Evolutionary conservation across 2,888 invertebrate genomes (phyloP), one percentile per base, ranked within the genome.

Genomic region (Bruchidius siliquastri): DNA sequence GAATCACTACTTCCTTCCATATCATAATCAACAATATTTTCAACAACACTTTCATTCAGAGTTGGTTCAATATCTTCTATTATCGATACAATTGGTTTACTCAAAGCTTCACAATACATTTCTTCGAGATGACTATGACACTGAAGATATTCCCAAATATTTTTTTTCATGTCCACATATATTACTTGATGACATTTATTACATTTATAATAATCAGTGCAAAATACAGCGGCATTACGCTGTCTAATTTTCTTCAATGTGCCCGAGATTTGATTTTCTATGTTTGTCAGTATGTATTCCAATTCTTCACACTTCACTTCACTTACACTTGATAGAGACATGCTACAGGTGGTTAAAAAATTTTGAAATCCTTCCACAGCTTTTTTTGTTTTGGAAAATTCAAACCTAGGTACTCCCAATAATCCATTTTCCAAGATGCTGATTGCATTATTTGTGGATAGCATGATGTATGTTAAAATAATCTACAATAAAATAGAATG

Each of bases 101-200:
- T 74, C n/a, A 77, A 74, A 75, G 75, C 72, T 68, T 79, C 71
- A 30, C 13, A 68, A 68, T 73, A 79, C n/a, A 73, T 71, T 22
- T 79, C 73, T 68, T 82, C 82, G 70, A 80, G 78, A 75, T 83
- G 83, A 22, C 81, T 76, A 72, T 83, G 82, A 26, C 74, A 73
- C 74, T 82, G 80, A 49, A 82, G 69, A 22, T 68, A 72, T 13
- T 74, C 75, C 83, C 82, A 83, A 22, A 79, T 70, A 74, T 83
- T 76, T 71, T 76, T 68, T 6, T 76, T 72, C 18, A 77, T 74
- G 67, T 76, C 32, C 21, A 80, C 70, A 66, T 70, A 69, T 20
- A 82, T 75, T 18, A 49, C n/a, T 72, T 78, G 75, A 18, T 76
- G 73, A 73, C 83, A 83, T 68, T 78, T 68, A 22, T 68, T 73